These are phyloP conservation scores for Allobates femoralis DNA, from an alignment of 2,797 vertebrate genomes.

Conservation along the genomic window DNA sequence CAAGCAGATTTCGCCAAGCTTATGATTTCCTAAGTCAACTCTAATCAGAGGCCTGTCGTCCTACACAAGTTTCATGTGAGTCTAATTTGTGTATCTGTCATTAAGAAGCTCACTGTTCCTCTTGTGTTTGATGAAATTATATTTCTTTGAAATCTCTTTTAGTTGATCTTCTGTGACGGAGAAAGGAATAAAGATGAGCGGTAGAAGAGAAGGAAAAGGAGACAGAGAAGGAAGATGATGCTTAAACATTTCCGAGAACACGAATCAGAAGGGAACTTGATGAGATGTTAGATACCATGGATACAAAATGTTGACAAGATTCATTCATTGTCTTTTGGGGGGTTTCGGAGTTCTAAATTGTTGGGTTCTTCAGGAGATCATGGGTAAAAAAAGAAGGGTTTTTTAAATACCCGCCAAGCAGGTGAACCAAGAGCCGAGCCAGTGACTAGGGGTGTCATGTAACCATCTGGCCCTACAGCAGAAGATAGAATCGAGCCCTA, in stretches of 20 bases:
- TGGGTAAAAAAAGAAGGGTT: not conserved
- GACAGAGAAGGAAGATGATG: not conserved
- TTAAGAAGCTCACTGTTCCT: conserved; percentile 61
- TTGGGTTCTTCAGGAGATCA: not conserved
- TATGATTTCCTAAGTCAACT: conserved; percentile 76
- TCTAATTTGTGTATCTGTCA: conserved; percentile 81
- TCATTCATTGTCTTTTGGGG: not conserved
- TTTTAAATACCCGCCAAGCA: too few species aligned
- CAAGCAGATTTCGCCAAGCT: not conserved
- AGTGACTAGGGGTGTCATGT: too few species aligned
- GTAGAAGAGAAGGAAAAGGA: too few species aligned
- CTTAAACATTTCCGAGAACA: not conserved
- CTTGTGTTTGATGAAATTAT: conserved; percentile 60
- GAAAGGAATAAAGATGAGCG: too few species aligned
- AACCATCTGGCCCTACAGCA: not conserved
- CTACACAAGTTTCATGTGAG: conserved; percentile 85
- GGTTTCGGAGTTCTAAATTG: not conserved
- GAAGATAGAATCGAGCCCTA: not conserved
- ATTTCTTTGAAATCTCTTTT: conserved; percentile 48
- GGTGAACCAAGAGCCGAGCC: too few species aligned
- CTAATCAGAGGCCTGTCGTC: conserved; percentile 87
- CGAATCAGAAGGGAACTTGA: not conserved
- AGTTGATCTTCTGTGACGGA: conserved; percentile 37
- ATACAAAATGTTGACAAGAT: not conserved
- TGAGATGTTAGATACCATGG: not conserved